phyloP scores from a whole-genome alignment of 2,113 vertebrate species.

The Sander vitreus region DNA sequence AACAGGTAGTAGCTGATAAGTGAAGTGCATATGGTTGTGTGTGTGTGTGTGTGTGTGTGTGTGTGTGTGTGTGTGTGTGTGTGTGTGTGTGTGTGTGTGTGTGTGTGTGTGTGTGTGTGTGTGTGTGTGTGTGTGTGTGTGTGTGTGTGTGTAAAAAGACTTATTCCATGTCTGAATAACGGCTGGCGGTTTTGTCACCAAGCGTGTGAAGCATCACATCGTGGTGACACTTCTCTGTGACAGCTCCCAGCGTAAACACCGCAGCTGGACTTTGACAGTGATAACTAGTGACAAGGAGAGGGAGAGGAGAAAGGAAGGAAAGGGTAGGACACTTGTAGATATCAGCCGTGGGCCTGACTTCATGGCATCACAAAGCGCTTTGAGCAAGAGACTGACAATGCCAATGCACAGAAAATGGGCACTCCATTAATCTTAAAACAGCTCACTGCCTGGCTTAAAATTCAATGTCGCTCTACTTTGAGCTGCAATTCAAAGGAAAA shows the following conservation, averaged over 20 bases:
- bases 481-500: slow-evolving; percentile 30
- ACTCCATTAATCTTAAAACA: slow-evolving; percentile 49
- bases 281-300: slow-evolving; percentile 78
- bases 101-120: slow-evolving; percentile 11
- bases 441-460: slow-evolving; percentile 15
- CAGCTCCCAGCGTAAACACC: slow-evolving; percentile 72
- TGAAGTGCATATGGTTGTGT: slow-evolving; percentile 24
- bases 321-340: slow-evolving; percentile 77
- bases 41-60: slow-evolving; percentile 13
- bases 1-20: slow-evolving; percentile 49
- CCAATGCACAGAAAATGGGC: slow-evolving; percentile 21
- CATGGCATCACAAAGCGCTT: slow-evolving; percentile 50
- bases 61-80: slow-evolving; percentile 4
- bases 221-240: slow-evolving; percentile 73
- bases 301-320: slow-evolving; percentile 70
- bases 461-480: neutral
- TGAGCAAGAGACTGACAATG: slow-evolving; percentile 50
- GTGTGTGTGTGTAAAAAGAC: slow-evolving; percentile 28
- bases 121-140: no score
- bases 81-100: slow-evolving; percentile 16
- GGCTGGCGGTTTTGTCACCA: slow-evolving; percentile 65
- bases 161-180: slow-evolving; percentile 59
- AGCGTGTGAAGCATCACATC: slow-evolving; percentile 76
- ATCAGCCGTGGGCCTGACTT: slow-evolving; percentile 66
- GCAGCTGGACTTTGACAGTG: slow-evolving; percentile 72